Evolutionary conservation across 2,888 invertebrate species (phyloP).

Genomic region (Cotesia congregata): DNA sequence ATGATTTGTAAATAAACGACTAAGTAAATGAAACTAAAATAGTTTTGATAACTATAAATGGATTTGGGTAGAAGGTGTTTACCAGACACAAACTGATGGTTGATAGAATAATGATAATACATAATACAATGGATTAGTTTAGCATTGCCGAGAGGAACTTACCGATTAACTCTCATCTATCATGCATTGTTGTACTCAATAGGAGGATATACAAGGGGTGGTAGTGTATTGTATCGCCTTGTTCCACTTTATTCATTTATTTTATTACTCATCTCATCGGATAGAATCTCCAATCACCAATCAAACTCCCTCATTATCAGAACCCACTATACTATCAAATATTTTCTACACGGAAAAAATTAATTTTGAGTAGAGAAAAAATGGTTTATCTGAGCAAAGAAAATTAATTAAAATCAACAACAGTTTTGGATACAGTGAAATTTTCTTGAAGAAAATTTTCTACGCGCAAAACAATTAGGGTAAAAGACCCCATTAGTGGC

Average conservation of each 20-base stretch:
- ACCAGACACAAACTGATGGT: slow-evolving; percentile 15
- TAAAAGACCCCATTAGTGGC: too few relatives aligned
- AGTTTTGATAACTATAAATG: slow-evolving; percentile 11
- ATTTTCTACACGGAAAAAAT: background rate
- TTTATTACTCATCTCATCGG: slow-evolving; percentile 11
- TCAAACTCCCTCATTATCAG: background rate
- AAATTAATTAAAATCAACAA: too few relatives aligned
- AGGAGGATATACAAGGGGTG: slow-evolving; percentile 60
- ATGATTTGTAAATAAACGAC: background rate
- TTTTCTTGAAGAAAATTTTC: too few relatives aligned
- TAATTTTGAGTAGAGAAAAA: too few relatives aligned
- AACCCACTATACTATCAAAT: too few relatives aligned
- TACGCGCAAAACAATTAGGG: too few relatives aligned
- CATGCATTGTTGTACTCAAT: slow-evolving; percentile 69
- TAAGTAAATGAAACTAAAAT: slow-evolving; percentile 6
- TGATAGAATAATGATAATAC: background rate
- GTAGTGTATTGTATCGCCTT: slow-evolving; percentile 61
- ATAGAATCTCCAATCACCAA: slow-evolving; percentile 7
- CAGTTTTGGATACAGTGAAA: too few relatives aligned
- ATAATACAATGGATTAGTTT: slow-evolving; percentile 47
- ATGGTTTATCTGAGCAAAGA: too few relatives aligned
- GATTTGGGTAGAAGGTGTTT: slow-evolving; percentile 6
- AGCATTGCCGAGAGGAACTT: slow-evolving; percentile 67
- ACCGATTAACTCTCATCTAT: slow-evolving; percentile 70
- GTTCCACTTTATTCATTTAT: slow-evolving; percentile 51